These are phyloP conservation scores for Dastarcus helophoroides DNA, from an alignment of 2,888 invertebrate genomes.

Conservation along the genomic window DNA sequence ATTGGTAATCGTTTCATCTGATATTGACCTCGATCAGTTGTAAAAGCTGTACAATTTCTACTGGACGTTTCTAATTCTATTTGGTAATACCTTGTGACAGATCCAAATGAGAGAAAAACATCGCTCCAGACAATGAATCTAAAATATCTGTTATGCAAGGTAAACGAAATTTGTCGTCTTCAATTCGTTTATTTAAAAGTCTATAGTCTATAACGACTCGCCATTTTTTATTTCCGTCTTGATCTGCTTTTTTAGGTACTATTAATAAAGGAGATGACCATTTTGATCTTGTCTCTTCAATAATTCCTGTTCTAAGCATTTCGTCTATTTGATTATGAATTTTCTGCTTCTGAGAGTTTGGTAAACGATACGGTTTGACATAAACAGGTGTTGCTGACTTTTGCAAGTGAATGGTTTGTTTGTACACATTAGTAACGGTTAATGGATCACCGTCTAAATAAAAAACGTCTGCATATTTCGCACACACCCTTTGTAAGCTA, in stretches of 20 bases:
- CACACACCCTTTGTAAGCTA: too few relatives aligned
- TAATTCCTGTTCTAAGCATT: constrained; percentile 17
- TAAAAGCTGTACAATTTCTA: constrained; percentile 19
- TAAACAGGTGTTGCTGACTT: constrained; percentile 13
- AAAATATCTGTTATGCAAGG: constrained; percentile 19
- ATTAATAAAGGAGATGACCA: constrained; percentile 15
- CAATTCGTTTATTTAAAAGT: constrained; percentile 11
- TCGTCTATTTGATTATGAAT: too few relatives aligned
- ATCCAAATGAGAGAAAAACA: too few relatives aligned
- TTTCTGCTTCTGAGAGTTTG: constrained; percentile 16
- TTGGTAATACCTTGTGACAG: constrained; percentile 20
- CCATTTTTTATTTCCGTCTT: constrained; percentile 5
- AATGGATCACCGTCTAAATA: constrained; percentile 14
- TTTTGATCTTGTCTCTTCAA: constrained; percentile 15
- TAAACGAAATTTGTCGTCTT: constrained; percentile 15
- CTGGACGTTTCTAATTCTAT: constrained; percentile 15
- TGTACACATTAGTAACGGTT: constrained; percentile 16
- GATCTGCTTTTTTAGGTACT: constrained; percentile 5
- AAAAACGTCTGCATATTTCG: constrained; percentile 16
- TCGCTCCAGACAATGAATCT: constrained; percentile 19
- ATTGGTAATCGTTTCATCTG: constrained; percentile 19
- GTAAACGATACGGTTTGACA: constrained; percentile 17
- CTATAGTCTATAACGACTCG: constrained; percentile 13
- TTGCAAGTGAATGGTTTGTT: constrained; percentile 16
- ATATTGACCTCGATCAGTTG: constrained; percentile 18